Evolutionary conservation across 2,797 vertebrate species (phyloP), one percentile per base, ranked within the genome.

Genomic region (Saxicola maurus): DNA sequence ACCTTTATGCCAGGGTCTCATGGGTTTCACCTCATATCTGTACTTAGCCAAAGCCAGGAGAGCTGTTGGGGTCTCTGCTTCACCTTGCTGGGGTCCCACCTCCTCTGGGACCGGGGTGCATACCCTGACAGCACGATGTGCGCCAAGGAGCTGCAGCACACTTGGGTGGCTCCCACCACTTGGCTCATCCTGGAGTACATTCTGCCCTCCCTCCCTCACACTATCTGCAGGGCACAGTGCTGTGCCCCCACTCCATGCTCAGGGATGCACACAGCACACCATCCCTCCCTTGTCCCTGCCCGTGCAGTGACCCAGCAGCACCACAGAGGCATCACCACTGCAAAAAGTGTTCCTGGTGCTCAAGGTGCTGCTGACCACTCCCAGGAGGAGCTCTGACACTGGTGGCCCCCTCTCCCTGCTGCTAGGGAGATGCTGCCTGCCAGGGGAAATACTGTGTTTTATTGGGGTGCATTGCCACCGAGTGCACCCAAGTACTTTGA

Each of bases 241-340:
- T 55, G n/a, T 43, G 23, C 3, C 19, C 64, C 5, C 0, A 0
- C 17, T 73, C 19, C 17, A 18, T 57, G 35, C 62, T 21, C 0
- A 1, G 19, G 37, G 20, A 3, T 28, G 17, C 23, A 1, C 15
- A 45, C 28, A 51, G 35, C 19, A 38, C 43, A 10, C 4, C 51
- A 11, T 42, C 28, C 13, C 28, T 28, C 65, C 51, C 48, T 9
- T 2, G 3, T 30, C 53, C 0, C 46, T 72, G 51, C 37, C 53
- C 3, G 0, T 16, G 18, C 0, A 0, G 46, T 8, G 24, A 57
- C 11, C 17, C 8, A 10, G 60, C 4, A 3, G 33, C 38, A 33
- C 23, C 0, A 0, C n/a, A 48, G 42, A 19, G 35, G 19, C 38
- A 24, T 13, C 38, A 3, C 38, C 0, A 2, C 33, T 77, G 53